These are phyloP conservation scores for Crotalus horridus DNA, from an alignment of 2,113 vertebrate genomes.

Conservation along the genomic window DNA sequence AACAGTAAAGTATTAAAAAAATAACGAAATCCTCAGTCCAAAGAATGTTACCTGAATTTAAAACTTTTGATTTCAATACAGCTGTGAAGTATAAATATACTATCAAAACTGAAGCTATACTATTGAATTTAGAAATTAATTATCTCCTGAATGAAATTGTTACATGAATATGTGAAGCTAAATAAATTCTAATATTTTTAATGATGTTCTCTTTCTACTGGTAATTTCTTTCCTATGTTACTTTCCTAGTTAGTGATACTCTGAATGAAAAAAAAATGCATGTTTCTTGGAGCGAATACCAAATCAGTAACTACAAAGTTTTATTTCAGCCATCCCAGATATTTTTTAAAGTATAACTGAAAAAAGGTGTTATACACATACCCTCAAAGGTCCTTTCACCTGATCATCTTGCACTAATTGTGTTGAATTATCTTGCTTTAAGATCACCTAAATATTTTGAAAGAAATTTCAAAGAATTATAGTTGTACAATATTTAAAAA, in stretches of 20 bases:
- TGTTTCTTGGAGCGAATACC: not conserved
- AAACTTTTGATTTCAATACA: not conserved
- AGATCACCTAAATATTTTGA: slow-evolving; percentile 79
- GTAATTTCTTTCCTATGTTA: not conserved
- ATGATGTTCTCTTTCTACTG: not conserved
- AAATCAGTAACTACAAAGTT: not conserved
- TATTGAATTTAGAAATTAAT: not conserved
- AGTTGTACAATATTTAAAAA: not conserved
- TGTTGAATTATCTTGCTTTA: slow-evolving; percentile 91
- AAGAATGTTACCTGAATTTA: not conserved
- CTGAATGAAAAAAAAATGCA: not conserved
- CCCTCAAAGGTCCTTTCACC: slow-evolving; percentile 94
- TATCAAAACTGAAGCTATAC: not conserved
- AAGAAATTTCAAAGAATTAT: not conserved
- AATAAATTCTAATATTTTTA: not conserved
- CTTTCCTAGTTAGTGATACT: slow-evolving; percentile 1
- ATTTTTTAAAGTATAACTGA: not conserved
- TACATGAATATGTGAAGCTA: not conserved
- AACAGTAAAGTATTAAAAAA: not conserved
- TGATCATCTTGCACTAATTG: slow-evolving; percentile 98
- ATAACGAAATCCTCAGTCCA: not conserved
- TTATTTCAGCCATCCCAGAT: not conserved
- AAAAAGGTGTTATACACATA: slow-evolving; percentile 65
- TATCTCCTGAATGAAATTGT: not conserved
- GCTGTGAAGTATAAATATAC: not conserved